A percentile compares a stretch with the other conserved stretches of the same genome.
Evolutionary conservation across 2,888 invertebrate species (phyloP).

Genomic region (Sphaerophoria rueppellii): DNA sequence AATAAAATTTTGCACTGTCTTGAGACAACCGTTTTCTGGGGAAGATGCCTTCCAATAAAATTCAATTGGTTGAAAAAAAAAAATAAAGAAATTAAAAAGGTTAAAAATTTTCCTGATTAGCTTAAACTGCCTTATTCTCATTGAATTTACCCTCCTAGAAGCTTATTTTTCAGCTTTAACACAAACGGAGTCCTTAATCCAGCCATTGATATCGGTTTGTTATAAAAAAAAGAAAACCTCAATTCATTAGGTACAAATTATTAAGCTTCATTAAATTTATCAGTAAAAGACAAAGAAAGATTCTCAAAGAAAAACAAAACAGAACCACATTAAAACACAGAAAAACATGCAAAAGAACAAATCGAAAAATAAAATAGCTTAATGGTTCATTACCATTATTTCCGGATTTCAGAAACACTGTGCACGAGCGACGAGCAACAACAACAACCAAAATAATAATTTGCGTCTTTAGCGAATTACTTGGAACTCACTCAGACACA

Average conservation of each 20-base stretch:
- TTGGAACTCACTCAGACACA: not conserved
- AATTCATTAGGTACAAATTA: conserved; percentile 23
- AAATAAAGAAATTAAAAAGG: no score
- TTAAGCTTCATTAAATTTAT: conserved; percentile 35
- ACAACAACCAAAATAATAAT: not conserved
- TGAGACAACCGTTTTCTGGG: no score
- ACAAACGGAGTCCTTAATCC: no score
- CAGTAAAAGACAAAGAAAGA: conserved; percentile 7
- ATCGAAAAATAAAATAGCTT: not conserved
- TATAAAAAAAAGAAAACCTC: not conserved
- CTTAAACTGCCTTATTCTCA: no score
- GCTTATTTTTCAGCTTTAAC: no score
- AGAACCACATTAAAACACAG: conserved; percentile 5
- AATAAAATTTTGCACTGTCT: no score
- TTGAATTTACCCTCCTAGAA: no score
- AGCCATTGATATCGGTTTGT: no score
- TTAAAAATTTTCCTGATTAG: no score
- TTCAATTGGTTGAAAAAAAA: no score
- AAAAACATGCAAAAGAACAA: not conserved
- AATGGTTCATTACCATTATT: conserved; percentile 35
- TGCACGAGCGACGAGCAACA: not conserved
- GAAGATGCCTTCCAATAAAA: no score
- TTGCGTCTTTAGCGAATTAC: not conserved
- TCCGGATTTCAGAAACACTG: conserved; percentile 28
- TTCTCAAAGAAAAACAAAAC: not conserved